Evolutionary conservation across 1,140 invertebrate species (phyloP).

Genomic region (Glomeris maerens): DNA sequence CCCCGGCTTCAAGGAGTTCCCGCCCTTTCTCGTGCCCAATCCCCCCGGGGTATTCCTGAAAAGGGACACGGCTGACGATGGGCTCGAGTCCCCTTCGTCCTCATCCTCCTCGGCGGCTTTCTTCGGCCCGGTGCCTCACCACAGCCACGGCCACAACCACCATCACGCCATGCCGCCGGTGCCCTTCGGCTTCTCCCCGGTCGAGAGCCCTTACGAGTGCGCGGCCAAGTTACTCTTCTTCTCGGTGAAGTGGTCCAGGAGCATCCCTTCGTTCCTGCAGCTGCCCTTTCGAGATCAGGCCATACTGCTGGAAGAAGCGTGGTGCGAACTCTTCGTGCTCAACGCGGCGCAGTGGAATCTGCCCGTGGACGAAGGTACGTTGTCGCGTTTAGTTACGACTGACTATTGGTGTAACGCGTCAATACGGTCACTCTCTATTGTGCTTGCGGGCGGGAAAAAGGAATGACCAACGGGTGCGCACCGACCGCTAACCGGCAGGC

Average conservation of each 20-base stretch:
- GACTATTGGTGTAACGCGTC: neutral
- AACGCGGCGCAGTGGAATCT: slow-evolving; percentile 64
- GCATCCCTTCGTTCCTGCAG: slow-evolving; percentile 56
- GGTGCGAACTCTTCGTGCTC: slow-evolving; percentile 71
- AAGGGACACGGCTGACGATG: too few species aligned
- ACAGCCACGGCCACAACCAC: slow-evolving; percentile 5
- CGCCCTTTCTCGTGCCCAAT: too few species aligned
- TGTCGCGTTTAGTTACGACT: too few species aligned
- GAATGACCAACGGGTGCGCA: neutral
- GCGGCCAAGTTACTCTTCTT: slow-evolving; percentile 61
- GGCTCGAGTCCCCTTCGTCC: slow-evolving; percentile 24
- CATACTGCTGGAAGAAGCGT: slow-evolving; percentile 55
- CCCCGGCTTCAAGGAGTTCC: too few species aligned
- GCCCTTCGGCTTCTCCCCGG: slow-evolving; percentile 18
- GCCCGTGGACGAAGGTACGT: slow-evolving; percentile 51
- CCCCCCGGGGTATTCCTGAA: too few species aligned
- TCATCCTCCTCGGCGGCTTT: slow-evolving; percentile 16
- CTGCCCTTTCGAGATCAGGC: slow-evolving; percentile 54
- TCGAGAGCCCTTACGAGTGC: slow-evolving; percentile 52
- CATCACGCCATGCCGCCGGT: slow-evolving; percentile 9
- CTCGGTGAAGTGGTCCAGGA: slow-evolving; percentile 58
- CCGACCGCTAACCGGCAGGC: slow-evolving; percentile 18
- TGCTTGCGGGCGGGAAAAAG: neutral
- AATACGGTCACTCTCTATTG: neutral
- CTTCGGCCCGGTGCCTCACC: too few species aligned